Evolutionary conservation across 1,140 invertebrate genomes (phyloP), one percentile per base, ranked within the genome.

Genomic region (Augochlora pura): DNA sequence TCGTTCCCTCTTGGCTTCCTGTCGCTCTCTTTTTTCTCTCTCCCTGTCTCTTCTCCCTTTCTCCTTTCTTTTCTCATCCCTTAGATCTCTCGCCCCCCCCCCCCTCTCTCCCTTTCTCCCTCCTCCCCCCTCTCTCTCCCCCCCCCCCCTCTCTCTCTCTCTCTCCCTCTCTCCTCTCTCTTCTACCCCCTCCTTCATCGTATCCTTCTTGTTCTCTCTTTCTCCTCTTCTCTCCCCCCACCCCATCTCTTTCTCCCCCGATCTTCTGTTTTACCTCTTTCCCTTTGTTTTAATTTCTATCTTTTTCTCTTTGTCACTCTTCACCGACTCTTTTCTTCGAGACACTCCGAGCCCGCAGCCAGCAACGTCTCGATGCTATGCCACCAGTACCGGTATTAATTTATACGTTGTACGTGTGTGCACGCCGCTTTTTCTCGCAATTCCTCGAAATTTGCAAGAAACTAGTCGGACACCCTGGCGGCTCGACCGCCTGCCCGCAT

Each of bases 371-470:
- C 69, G 77, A 81, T 69, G 79, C 65, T 68, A 69, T 72, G 68
- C 76, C 68, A 78, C 57, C 83, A 79, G 78, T 80, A 74, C 79
- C 88, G 88, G 91, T 92, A 92, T 92, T 92, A 93, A 92, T 93
- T 93, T 93, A 92, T 92, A 93, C 91, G 91, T 90, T 88, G 87
- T 91, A 91, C 91, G 92, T 91, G 90, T 91, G 91, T 90, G 91
- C 91, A 92, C 89, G 91, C 88, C 87, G 87, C 91, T 92, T 93
- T 93, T 91, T 92, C 90, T 87, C 84, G 81, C 87, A 88, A 86
- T 93, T 93, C 91, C 89, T 90, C 91, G 92, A 93, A 93, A 93
- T 93, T 93, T 93, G 92, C 92, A 93, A 93, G 92, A 92, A 93
- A 93, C 92, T 93, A 93, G 92, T 92, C 91, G 91, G 87, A 90